Base-by-base conservation (phyloP, 2,113 vertebrate genomes). In the Capreolus pygargus region DNA sequence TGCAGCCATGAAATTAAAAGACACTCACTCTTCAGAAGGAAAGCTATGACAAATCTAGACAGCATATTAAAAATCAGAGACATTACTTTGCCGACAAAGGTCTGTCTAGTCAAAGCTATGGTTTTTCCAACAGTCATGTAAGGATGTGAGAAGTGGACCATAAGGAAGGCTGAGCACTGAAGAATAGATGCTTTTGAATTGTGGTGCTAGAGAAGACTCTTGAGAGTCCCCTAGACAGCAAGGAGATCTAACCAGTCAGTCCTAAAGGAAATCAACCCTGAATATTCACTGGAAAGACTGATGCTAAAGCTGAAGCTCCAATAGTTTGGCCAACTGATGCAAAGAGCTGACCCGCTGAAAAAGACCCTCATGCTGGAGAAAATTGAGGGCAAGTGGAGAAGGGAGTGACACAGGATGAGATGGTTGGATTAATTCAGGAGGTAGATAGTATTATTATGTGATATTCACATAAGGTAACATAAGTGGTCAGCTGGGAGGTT, bases 1-100 rank as follows among this genome's bases (percentile, higher is more conserved):
- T 70, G n/a, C 10, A 70, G n/a, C 64, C n/a, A 1, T 70, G 2
- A 70, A 70, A 70, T 70, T 70, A 70, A 70, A 70, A 70, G n/a
- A 70, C 1, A 5, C 64, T 36, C 0, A 0, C n/a, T 23, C n/a
- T 70, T 70, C 64, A 6, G 17, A 11, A 70, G 64, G 19, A 67
- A 67, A 70, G 64, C n/a, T 21, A 70, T 70, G n/a, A 36, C 19
- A 36, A 70, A 70, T 36, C 9, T 70, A 70, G 67, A 70, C 67
- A 70, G 5, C 19, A 70, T 39, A 10, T 70, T 39, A 70, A 23
- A 70, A 12, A 39, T 39, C 67, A 39, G n/a, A 70, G 67, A 39
- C 67, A 70, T 70, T 11, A 70, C n/a, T 70, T 70, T 70, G n/a
- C n/a, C 0, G 0, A 70, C 67, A 70, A 23, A 70, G n/a, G 67